Evolutionary conservation across 35 echinoderm and acorn worm genomes (phyloP).

Genomic region (Chiridota heheva): DNA sequence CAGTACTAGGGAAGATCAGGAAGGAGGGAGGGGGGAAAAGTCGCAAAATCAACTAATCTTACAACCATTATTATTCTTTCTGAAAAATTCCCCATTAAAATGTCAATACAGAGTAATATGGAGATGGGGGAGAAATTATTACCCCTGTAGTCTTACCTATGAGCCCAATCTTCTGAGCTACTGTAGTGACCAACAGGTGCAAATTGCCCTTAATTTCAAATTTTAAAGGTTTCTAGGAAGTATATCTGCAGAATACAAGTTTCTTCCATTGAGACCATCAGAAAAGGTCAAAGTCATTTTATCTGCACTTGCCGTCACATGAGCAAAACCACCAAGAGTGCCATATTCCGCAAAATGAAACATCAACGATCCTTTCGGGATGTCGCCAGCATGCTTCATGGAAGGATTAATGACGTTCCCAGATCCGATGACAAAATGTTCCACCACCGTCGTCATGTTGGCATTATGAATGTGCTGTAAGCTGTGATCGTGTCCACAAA

Average conservation of each 20-base stretch:
- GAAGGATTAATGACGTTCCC: slow-evolving; percentile 71
- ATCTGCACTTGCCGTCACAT: slow-evolving; percentile 41
- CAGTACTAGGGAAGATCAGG: too few species aligned
- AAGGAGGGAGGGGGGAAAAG: too few species aligned
- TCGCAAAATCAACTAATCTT: too few species aligned
- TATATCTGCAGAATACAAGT: slow-evolving; percentile 72
- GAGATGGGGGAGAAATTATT: too few species aligned
- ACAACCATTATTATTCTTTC: too few species aligned
- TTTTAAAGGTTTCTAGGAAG: too few species aligned
- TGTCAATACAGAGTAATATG: too few species aligned
- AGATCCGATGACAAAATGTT: slow-evolving; percentile 91
- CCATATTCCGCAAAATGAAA: slow-evolving; percentile 65
- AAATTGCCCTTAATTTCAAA: too few species aligned
- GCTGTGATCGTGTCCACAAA: slow-evolving; percentile 97
- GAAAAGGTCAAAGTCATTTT: slow-evolving; percentile 75
- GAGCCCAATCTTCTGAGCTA: too few species aligned
- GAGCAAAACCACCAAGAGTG: slow-evolving; percentile 78
- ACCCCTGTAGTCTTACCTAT: too few species aligned
- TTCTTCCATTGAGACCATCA: slow-evolving; percentile 73
- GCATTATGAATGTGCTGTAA: slow-evolving; percentile 82
- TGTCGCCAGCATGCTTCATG: slow-evolving; percentile 26
- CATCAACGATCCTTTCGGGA: slow-evolving; percentile 60
- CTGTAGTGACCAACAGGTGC: too few species aligned
- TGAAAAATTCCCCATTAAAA: too few species aligned
- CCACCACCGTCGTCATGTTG: slow-evolving; percentile 59